phyloP scores from a whole-genome alignment of 2,113 vertebrate genomes.

The Sus scrofa region DNA sequence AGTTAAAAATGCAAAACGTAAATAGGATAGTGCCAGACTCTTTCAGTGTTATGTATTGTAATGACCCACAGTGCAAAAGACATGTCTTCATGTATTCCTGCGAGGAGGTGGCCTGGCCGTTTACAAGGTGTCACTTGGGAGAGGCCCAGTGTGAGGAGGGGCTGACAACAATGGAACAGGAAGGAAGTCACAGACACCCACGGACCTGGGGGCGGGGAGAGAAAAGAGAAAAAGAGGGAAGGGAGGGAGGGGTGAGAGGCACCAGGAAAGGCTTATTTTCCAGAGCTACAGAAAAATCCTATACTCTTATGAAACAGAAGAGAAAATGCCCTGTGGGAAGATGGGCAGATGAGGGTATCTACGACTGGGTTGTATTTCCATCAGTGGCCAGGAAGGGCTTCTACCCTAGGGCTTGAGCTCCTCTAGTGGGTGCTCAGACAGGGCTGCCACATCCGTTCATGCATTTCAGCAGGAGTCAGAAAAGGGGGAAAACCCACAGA shows the following conservation, averaged over 20 bases:
- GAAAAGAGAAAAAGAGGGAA: not conserved
- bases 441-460: not conserved
- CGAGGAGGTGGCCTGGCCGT: too few relatives aligned
- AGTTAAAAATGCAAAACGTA: not conserved
- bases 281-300: not conserved
- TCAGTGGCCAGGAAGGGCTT: not conserved
- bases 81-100: not conserved
- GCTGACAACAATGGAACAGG: not conserved
- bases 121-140: not conserved
- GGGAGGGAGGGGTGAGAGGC: not conserved
- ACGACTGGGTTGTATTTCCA: not conserved
- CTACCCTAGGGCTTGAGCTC: not conserved
- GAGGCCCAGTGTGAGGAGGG: not conserved
- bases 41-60: not conserved
- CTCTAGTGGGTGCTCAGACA: not conserved
- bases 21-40: not conserved
- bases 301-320: not conserved
- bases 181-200: not conserved
- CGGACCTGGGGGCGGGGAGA: not conserved
- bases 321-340: not conserved
- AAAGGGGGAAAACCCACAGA: not conserved
- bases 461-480: not conserved
- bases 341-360: not conserved
- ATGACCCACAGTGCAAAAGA: not conserved
- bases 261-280: not conserved